Evolutionary conservation across 2,113 vertebrate genomes (phyloP), one percentile per base, ranked within the genome.

Genomic region (Microtus ochrogaster): DNA sequence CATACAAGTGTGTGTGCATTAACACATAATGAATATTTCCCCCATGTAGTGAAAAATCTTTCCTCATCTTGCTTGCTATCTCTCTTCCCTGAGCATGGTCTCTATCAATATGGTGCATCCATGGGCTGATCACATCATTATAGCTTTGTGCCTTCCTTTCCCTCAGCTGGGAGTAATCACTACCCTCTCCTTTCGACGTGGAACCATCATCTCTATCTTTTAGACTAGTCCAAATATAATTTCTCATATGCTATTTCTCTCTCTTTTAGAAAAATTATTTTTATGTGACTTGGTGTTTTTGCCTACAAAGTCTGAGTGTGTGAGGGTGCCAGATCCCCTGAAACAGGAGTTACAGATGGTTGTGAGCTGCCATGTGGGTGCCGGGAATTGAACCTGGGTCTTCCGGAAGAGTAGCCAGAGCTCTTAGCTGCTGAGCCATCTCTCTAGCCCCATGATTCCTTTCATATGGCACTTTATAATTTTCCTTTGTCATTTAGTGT

Each of bases 41-140:
- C 39, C 94, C 65, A 58, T 8, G 21, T 88, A 83, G 49, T 39
- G 78, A 68, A 73, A 92, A 90, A 94, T 91, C 33, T 79, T 79
- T 68, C 55, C 73, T 63, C 52, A 74, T 8, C 5, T n/a, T 58
- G 47, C 22, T 49, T 76, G 9, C 66, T 13, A 1, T 72, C 74
- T 49, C n/a, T 44, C 26, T 94, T 87, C 17, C 30, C 12, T 39
- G 58, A 52, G 26, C 7, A 52, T 0, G n/a, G 55, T 16, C 13
- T n/a, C 1, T 41, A 61, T 19, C 12, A 36, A 65, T 30, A 36
- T 9, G 44, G 44, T 7, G 2, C 26, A 4, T 7, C 39, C 7
- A 3, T 0, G 24, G 26, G 55, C 78, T 21, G 19, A 47, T 17
- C 21, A 70, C 0, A 36, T 16, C 6, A 41, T 65, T 39, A 21